phyloP scores from a whole-genome alignment of 2,888 invertebrate genomes.

The Peribatodes rhomboidaria region DNA sequence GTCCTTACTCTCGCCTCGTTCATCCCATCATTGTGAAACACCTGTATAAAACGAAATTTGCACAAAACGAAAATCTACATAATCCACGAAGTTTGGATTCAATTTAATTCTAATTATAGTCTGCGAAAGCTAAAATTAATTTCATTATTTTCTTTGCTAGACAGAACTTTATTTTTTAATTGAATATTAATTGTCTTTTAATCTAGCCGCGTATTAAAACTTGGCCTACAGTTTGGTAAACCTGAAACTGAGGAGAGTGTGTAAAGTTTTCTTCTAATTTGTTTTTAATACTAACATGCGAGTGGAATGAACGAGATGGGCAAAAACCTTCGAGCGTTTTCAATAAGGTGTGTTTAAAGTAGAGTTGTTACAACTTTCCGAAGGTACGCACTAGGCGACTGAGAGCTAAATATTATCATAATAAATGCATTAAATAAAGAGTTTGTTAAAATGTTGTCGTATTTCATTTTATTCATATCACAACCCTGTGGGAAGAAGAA shows the following conservation, averaged over 20 bases:
- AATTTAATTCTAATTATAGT: constrained; percentile 2
- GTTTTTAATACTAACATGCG: constrained; percentile 31
- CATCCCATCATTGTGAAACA: constrained; percentile 49
- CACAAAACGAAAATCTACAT: not conserved
- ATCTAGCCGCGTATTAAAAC: constrained; percentile 3
- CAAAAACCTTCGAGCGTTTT: constrained; percentile 50
- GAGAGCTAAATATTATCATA: constrained; percentile 85
- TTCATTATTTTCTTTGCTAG: not conserved
- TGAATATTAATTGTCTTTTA: constrained; percentile 19
- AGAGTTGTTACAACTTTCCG: constrained; percentile 86
- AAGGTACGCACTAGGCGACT: constrained; percentile 87
- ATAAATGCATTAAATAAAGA: constrained; percentile 85
- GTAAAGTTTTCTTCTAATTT: constrained; percentile 13
- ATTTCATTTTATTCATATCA: constrained; percentile 53
- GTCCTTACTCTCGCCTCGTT: constrained; percentile 22
- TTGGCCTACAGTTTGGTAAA: not conserved
- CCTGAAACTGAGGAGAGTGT: not conserved
- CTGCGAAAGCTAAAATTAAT: not conserved
- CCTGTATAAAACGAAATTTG: not conserved
- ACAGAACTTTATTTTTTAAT: constrained; percentile 11
- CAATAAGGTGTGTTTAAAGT: constrained; percentile 60
- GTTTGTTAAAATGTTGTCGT: constrained; percentile 78
- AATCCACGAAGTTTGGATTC: not conserved
- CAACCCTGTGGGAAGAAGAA: constrained; percentile 4
- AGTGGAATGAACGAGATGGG: constrained; percentile 37